phyloP scores from a whole-genome alignment of 2,888 invertebrate genomes.

The Saturnia pavonia region DNA sequence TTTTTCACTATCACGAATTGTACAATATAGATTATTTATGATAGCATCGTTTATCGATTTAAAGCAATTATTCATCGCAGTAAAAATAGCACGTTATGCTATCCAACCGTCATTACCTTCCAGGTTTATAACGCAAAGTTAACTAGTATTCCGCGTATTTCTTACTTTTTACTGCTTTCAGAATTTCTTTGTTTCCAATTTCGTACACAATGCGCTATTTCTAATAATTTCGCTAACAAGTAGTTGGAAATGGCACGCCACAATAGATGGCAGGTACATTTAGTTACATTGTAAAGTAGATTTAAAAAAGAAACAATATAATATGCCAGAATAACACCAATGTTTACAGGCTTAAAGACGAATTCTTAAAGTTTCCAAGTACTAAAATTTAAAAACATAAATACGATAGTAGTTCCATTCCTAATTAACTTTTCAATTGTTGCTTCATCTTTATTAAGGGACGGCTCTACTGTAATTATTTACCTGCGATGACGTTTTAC shows the following conservation, averaged over 20 bases:
- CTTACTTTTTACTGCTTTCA: conserved; percentile 64
- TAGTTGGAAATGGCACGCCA: conserved; percentile 54
- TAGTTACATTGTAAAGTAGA: conserved; percentile 49
- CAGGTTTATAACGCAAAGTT: conserved; percentile 41
- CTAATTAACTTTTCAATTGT: conserved; percentile 51
- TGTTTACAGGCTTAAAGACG: conserved; percentile 27
- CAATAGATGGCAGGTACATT: conserved; percentile 43
- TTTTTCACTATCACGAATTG: conserved; percentile 42
- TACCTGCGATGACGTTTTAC: conserved; percentile 74
- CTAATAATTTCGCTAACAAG: conserved; percentile 70
- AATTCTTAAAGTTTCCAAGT: conserved; percentile 7
- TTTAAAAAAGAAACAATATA: conserved; percentile 45
- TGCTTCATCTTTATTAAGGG: conserved; percentile 58
- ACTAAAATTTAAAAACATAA: neutral
- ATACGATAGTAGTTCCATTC: conserved; percentile 29
- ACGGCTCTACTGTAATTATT: conserved; percentile 69
- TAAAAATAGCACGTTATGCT: conserved; percentile 30
- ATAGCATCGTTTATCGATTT: neutral
- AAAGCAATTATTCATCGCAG: conserved; percentile 11
- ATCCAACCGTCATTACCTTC: conserved; percentile 44
- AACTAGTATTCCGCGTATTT: conserved; percentile 54
- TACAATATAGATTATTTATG: conserved; percentile 8
- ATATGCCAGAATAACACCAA: conserved; percentile 35
- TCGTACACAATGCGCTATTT: conserved; percentile 64
- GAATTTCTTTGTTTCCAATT: conserved; percentile 69